phyloP scores from a whole-genome alignment of 2,113 vertebrate species.

The Lepidothrix coronata region DNA sequence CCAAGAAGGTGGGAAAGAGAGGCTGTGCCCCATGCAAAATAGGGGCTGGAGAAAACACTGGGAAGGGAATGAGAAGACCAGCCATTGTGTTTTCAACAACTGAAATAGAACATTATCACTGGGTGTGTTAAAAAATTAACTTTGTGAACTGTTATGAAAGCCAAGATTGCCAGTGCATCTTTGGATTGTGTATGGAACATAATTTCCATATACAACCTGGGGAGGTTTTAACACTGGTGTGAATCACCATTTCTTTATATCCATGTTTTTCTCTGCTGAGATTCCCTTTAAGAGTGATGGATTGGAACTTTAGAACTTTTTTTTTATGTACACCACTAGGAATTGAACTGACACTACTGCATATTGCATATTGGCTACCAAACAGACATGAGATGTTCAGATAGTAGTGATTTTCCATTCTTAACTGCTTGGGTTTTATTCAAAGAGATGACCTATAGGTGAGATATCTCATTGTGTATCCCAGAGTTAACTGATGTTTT shows the following conservation, averaged over 20 bases:
- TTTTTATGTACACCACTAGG: neutral
- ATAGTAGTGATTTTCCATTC: neutral
- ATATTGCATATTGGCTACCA: neutral
- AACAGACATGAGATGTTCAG: neutral
- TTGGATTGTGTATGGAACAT: neutral
- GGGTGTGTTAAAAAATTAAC: neutral
- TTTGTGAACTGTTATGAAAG: neutral
- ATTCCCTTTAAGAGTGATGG: neutral
- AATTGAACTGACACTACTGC: neutral
- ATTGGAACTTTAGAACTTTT: neutral
- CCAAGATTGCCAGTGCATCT: neutral
- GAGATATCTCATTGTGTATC: neutral
- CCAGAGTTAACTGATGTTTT: neutral
- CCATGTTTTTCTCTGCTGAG: neutral
- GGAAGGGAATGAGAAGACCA: neutral
- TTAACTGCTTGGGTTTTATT: neutral
- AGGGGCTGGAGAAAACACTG: neutral
- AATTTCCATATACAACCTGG: neutral
- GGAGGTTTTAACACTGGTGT: neutral
- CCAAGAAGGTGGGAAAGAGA: neutral
- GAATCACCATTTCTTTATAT: neutral
- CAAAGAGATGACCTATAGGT: neutral
- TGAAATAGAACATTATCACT: neutral
- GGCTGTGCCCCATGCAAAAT: neutral
- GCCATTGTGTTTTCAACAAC: neutral